These are phyloP conservation scores for Cremastobaeus sp. DNA, from an alignment of 2,888 invertebrate species.

Conservation along the genomic window DNA sequence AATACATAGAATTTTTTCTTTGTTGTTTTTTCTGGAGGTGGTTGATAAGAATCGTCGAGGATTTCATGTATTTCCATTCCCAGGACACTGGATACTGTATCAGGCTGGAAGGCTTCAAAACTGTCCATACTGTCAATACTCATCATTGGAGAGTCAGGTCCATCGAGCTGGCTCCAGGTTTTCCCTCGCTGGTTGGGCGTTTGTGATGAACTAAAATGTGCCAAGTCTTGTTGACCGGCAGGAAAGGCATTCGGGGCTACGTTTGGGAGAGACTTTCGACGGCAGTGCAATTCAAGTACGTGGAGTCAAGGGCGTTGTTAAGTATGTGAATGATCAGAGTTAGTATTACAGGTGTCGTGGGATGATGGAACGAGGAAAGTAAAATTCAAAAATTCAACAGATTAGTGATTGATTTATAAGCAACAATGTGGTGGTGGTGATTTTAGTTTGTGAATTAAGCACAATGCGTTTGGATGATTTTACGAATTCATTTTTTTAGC, in stretches of 20 bases:
- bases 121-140: constrained; percentile 16
- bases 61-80: too few relatives aligned
- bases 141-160: not conserved
- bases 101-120: too few relatives aligned
- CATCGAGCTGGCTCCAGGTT: constrained; percentile 8
- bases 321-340: too few relatives aligned
- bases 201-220: constrained; percentile 75
- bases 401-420: constrained; percentile 42
- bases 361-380: constrained; percentile 45
- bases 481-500: too few relatives aligned
- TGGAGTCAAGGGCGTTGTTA: too few relatives aligned
- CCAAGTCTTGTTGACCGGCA: constrained; percentile 74
- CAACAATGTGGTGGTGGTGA: constrained; percentile 8
- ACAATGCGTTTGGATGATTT: too few relatives aligned
- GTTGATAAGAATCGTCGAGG: too few relatives aligned
- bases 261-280: constrained; percentile 67
- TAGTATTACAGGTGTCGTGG: too few relatives aligned
- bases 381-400: constrained; percentile 48
- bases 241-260: constrained; percentile 66
- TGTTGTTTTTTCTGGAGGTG: too few relatives aligned
- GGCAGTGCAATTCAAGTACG: constrained; percentile 9
- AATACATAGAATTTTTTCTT: too few relatives aligned
- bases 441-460: not conserved
- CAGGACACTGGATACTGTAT: too few relatives aligned
- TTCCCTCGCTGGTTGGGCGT: constrained; percentile 33